Conservation (phyloP, 2,888 invertebrate species). For the Liopterus haemorrhoidalis region DNA sequence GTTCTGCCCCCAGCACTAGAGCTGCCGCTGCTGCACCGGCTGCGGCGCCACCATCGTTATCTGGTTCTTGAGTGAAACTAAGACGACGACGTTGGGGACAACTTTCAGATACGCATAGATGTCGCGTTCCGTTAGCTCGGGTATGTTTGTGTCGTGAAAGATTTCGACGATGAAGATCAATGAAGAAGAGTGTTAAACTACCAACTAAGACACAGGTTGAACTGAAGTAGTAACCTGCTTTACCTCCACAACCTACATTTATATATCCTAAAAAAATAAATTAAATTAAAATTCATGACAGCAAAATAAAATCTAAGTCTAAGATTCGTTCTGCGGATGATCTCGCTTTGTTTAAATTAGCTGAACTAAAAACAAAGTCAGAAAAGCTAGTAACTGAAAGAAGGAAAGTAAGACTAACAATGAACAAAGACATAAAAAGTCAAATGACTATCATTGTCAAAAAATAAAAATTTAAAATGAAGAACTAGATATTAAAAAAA, state of each 20-base stretch:
- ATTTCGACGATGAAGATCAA: constrained; percentile 69
- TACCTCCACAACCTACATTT: constrained; percentile 69
- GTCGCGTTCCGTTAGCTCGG: constrained; percentile 51
- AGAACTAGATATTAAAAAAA: too few relatives aligned
- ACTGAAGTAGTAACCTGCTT: constrained; percentile 79
- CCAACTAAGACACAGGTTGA: constrained; percentile 72
- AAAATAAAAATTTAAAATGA: too few relatives aligned
- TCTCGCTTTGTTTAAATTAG: too few relatives aligned
- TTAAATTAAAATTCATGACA: not conserved
- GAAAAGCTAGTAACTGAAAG: too few relatives aligned
- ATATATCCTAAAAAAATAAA: constrained; percentile 61
- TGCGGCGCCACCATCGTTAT: constrained; percentile 49
- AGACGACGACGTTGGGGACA: constrained; percentile 54
- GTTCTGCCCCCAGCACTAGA: constrained; percentile 53
- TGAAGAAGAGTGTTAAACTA: constrained; percentile 70
- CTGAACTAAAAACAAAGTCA: too few relatives aligned
- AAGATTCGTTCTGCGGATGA: too few relatives aligned
- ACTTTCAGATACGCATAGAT: constrained; percentile 52
- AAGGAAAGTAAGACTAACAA: too few relatives aligned
- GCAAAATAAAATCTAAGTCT: not conserved
- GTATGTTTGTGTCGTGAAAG: constrained; percentile 67
- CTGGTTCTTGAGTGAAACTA: constrained; percentile 56
- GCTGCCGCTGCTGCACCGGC: constrained; percentile 53
- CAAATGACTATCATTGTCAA: too few relatives aligned
- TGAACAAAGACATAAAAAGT: too few relatives aligned